Conservation (phyloP, 2,797 vertebrate species). For the Trichosurus vulpecula region DNA sequence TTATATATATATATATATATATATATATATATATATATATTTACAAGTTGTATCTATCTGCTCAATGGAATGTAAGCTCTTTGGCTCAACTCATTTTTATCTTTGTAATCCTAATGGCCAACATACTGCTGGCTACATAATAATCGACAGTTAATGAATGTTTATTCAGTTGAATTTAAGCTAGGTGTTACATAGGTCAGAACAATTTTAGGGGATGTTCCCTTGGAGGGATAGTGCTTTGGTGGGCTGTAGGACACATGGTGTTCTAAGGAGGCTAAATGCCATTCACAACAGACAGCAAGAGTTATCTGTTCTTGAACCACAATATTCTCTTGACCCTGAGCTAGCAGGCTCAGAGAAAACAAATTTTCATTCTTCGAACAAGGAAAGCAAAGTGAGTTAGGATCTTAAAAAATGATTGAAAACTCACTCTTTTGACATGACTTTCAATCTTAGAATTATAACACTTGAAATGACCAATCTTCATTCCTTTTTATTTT, state of each 20-base stretch:
- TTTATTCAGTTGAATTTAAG: background rate
- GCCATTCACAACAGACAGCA: background rate
- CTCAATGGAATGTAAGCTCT: background rate
- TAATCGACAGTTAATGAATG: background rate
- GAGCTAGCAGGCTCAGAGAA: background rate
- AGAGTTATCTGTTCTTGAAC: background rate
- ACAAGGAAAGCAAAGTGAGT: slow-evolving; percentile 6
- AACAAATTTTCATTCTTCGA: background rate
- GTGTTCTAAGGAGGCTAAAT: background rate
- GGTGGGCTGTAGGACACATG: background rate
- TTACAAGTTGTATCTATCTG: background rate
- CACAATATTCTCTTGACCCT: slow-evolving; percentile 10
- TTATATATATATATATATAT: background rate
- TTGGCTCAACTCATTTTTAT: background rate
- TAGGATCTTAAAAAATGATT: background rate
- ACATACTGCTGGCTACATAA: background rate
- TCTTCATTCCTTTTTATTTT: slow-evolving; percentile 33
- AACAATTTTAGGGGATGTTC: background rate
- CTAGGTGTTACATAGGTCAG: background rate
- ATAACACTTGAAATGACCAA: background rate
- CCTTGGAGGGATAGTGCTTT: background rate
- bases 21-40: background rate
- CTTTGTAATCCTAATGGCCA: background rate
- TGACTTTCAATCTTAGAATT: slow-evolving; percentile 26
- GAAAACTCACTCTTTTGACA: background rate